Evolutionary conservation across 2,113 vertebrate genomes (phyloP).

Genomic region (Chrysemys picta): DNA sequence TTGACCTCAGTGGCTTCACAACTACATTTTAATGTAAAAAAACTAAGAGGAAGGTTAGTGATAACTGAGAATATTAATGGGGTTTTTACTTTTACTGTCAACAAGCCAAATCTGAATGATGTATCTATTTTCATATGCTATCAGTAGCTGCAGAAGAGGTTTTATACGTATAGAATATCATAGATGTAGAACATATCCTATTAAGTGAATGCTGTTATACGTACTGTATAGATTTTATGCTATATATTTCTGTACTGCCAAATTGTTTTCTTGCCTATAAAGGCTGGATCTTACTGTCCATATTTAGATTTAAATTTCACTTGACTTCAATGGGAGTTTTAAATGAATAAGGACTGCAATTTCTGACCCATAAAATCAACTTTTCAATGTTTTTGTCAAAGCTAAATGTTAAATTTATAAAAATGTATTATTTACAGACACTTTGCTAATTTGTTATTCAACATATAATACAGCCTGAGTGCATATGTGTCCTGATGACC

Average conservation of each 20-base stretch:
- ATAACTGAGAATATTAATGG: not conserved
- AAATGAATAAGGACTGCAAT: not conserved
- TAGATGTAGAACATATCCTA: not conserved
- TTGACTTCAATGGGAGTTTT: not conserved
- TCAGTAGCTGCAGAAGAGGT: not conserved
- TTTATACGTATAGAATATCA: not conserved
- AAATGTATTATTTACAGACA: not conserved
- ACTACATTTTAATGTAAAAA: not conserved
- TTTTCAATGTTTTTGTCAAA: not conserved
- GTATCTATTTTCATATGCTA: slow-evolving; percentile 23
- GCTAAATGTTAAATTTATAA: not conserved
- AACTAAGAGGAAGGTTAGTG: not conserved
- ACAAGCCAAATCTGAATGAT: not conserved
- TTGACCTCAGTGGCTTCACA: not conserved
- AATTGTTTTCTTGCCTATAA: not conserved
- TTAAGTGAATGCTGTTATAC: not conserved
- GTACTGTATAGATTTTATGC: not conserved
- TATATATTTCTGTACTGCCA: not conserved
- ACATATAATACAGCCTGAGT: not conserved
- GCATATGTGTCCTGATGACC: not conserved
- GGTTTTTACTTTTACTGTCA: not conserved
- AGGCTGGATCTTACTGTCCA: not conserved
- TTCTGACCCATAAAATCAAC: not conserved
- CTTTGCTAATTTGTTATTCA: not conserved
- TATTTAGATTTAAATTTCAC: not conserved